Evolutionary conservation across 1,140 invertebrate species (phyloP).

Genomic region (Eupristina koningsbergeri): DNA sequence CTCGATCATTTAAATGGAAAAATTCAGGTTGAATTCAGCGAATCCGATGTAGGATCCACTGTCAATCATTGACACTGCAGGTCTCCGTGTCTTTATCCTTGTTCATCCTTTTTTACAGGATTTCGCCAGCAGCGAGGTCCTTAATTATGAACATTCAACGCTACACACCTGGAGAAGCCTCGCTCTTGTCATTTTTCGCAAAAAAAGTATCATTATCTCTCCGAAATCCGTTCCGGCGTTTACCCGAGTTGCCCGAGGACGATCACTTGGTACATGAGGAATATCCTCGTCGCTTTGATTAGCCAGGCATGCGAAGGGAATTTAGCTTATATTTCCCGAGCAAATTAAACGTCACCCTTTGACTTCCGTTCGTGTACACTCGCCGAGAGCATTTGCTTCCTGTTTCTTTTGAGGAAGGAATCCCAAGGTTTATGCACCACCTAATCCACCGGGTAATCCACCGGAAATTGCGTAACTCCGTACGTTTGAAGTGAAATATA

Average conservation of each 20-base stretch:
- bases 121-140: too few relatives aligned
- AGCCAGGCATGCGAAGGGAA: slow-evolving; percentile 9
- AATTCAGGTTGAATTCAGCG: background rate
- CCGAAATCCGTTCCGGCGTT: background rate
- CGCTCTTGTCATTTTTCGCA: background rate
- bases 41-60: too few relatives aligned
- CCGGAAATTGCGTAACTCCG: too few relatives aligned
- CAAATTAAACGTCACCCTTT: slow-evolving; percentile 27
- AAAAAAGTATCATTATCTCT: background rate
- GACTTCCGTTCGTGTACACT: background rate
- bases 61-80: too few relatives aligned
- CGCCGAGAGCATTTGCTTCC: background rate
- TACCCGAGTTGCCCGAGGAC: background rate
- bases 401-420: too few relatives aligned
- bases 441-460: too few relatives aligned
- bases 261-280: background rate
- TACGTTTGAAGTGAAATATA: too few relatives aligned
- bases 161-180: too few relatives aligned
- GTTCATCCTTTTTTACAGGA: too few relatives aligned
- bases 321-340: background rate
- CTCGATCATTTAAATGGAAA: background rate
- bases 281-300: background rate
- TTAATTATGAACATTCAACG: slow-evolving; percentile 31
- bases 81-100: slow-evolving; percentile 31
- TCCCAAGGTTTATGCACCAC: too few relatives aligned